Evolutionary conservation across 2,113 vertebrate species (phyloP), one percentile per base, ranked within the genome.

Genomic region (Ornithorhynchus anatinus): DNA sequence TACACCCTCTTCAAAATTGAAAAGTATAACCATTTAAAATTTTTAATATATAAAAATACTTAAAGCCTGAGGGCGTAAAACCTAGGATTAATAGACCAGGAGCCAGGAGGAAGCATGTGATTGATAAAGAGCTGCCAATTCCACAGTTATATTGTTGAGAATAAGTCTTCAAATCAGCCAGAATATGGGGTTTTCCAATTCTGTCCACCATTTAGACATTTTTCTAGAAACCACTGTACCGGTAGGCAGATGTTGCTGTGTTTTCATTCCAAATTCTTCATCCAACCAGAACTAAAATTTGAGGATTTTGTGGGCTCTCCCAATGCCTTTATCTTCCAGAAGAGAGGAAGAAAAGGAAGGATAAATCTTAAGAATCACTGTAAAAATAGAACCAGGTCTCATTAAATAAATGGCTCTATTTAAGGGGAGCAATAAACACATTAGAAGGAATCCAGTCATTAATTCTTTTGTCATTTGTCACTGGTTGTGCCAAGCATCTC

Each of bases 301-400:
- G 7, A 54, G 57, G 47, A 43, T 7, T 45, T 38, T 10, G 12
- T 23, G 15, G 19, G 15, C 20, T 51, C 48, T 19, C 35, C 59
- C 62, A 56, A 16, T 10, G 39, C 20, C 59, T 54, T 53, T 6
- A 29, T 42, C 75, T 48, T 47, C 45, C 45, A 63, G 69, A 52
- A 23, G 11, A 8, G 35, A 35, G 8, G 14, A 32, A 59, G 58
- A 9, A 20, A 1, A 16, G 4, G 7, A 7, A 20, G 23, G 31
- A 48, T 25, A 43, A 12, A 59, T 50, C 32, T 44, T 59, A 74
- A 35, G 7, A 59, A 3, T 59, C 4, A 23, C 20, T 16, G 16
- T 22, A 53, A 72, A 80, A 75, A 38, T 38, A 56, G 72, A 61
- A 58, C n/a, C 44, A 58, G 54, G 20, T 7, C 48, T 59, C 33